Evolutionary conservation across 2,113 vertebrate genomes (phyloP), one percentile per base, ranked within the genome.

Genomic region (Callipepla californica): DNA sequence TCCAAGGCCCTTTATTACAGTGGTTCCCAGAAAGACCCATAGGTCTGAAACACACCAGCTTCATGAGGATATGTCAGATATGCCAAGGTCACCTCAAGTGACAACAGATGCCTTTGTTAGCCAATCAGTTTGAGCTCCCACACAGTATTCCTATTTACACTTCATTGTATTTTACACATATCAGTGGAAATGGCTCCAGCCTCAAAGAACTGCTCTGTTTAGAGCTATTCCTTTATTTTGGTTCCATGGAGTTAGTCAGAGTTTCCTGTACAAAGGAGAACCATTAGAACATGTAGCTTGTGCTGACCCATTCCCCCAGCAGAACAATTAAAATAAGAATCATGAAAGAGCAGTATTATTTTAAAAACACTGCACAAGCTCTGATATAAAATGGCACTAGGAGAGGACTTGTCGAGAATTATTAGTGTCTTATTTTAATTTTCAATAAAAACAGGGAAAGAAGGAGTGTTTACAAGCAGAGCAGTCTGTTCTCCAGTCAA

Each of bases 401-500:
- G 55, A 82, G 77, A 23, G 75, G 87, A 77, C 50, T 91, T 80
- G 61, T 89, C 72, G 59, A 85, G 63, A 30, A 20, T 36, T 85
- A 22, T 48, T 83, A 59, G 47, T 8, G 87, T 81, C 40, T 80
- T 6, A 74, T 83, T 91, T 89, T 58, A 63, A 30, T 85, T 96
- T 91, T 79, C 79, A 82, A 44, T 89, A 67, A 77, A 87, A 89
- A 83, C 42, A 70, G 51, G 22, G 68, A 70, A 77, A 69, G 70
- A 53, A 91, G 22, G 42, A 92, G 63, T 77, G 59, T 92, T 94
- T 94, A 77, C 87, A 94, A 93, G 87, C 38, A 63, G 82, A 78
- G 47, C 25, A 80, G 62, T 70, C 75, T 87, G 55, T 51, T 93
- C 61, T 74, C 18, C 42, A 83, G 55, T 89, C 87, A 93, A 92